Percentiles rank a stretch among this genome's conserved stretches.
Conservation (phyloP, 2,797 vertebrate species). For the Phoxinus dragarum region DNA sequence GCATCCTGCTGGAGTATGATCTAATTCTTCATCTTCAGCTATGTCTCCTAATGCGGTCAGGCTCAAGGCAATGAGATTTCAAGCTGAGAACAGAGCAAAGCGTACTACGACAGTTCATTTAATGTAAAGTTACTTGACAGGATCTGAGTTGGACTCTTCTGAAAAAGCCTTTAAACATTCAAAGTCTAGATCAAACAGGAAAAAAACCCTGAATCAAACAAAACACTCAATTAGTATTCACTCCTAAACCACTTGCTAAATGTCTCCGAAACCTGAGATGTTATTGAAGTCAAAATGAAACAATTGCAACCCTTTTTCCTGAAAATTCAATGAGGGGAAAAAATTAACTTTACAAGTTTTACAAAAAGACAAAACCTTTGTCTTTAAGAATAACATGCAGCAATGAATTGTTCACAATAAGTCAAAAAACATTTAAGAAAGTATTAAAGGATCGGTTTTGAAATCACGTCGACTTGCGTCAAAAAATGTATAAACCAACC, state of each 20-base stretch:
- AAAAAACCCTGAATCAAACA: not conserved
- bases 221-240: not conserved
- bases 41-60: constrained; percentile 9
- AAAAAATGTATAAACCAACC: not conserved
- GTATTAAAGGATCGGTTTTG: not conserved
- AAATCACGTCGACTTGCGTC: not conserved
- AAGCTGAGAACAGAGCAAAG: constrained; percentile 37
- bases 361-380: not conserved
- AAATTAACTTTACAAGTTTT: not conserved
- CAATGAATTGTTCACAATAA: not conserved
- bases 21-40: constrained; percentile 35
- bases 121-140: not conserved
- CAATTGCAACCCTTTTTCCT: not conserved
- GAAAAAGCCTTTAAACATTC: not conserved
- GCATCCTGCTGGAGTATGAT: constrained; percentile 12
- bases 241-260: not conserved
- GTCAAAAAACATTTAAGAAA: not conserved
- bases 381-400: not conserved
- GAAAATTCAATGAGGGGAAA: not conserved
- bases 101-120: not conserved
- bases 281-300: not conserved
- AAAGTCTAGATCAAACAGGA: not conserved
- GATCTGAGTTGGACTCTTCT: not conserved
- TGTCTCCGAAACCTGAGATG: not conserved
- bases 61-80: constrained; percentile 34